Conservation (phyloP, 2,113 vertebrate species). For the Procavia capensis region DNA sequence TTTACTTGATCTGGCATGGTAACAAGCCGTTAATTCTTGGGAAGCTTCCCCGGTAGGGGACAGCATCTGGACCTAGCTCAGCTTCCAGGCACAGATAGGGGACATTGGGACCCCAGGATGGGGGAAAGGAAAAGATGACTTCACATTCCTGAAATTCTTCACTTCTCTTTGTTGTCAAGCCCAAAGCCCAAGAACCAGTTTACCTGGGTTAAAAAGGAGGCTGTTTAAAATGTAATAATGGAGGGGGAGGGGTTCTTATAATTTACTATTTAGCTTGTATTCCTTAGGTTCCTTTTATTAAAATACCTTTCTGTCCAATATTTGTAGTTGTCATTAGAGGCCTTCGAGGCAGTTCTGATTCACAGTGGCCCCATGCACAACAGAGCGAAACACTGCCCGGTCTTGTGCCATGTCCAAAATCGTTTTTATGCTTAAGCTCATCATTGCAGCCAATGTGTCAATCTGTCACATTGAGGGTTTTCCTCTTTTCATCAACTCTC, state of each 20-base stretch:
- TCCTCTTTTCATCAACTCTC: too few species aligned
- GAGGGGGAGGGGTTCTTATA: neutral
- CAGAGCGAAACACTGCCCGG: too few species aligned
- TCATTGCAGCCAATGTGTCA: too few species aligned
- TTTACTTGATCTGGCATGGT: neutral
- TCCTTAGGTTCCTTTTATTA: conserved; percentile 9
- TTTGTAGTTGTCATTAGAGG: too few species aligned
- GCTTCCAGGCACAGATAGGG: neutral
- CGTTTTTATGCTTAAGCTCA: too few species aligned
- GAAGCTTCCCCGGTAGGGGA: neutral
- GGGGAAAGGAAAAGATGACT: neutral
- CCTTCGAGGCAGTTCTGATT: too few species aligned
- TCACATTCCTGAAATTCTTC: neutral
- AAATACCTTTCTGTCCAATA: neutral
- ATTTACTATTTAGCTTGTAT: neutral
- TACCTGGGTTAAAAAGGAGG: neutral
- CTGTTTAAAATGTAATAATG: neutral
- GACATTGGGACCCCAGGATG: neutral
- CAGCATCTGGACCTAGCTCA: neutral
- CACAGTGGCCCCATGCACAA: too few species aligned
- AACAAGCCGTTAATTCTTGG: neutral
- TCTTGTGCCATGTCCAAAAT: too few species aligned
- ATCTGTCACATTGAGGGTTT: too few species aligned
- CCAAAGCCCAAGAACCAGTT: neutral
- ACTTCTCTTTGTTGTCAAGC: neutral